A percentile compares a stretch with the other conserved stretches of the same genome.
Conservation (phyloP, 2,888 invertebrate genomes). For the Synanthedon myopaeformis region DNA sequence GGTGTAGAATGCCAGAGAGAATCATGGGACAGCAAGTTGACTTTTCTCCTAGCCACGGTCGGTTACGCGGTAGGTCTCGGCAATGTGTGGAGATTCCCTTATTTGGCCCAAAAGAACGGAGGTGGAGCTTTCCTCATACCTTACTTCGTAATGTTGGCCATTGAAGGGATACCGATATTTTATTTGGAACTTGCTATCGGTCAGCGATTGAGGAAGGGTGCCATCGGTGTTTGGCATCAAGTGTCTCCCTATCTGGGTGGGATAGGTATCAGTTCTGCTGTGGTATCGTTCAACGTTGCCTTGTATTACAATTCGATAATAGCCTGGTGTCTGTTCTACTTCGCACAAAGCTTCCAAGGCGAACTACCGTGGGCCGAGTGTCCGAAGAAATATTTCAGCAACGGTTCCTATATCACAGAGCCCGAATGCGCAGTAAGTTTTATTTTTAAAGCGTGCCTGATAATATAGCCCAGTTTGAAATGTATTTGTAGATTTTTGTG, state of each 20-base stretch:
- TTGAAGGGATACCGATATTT: conserved; percentile 96
- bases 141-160: conserved; percentile 93
- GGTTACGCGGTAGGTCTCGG: conserved; percentile 95
- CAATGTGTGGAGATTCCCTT: conserved; percentile 96
- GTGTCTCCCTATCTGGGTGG: conserved; percentile 90
- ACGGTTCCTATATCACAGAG: conserved; percentile 82
- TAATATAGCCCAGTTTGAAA: too few species aligned
- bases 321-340: conserved; percentile 97
- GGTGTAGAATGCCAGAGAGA: conserved; percentile 83
- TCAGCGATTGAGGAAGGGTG: conserved; percentile 91
- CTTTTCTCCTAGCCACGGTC: conserved; percentile 92
- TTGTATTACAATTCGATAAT: conserved; percentile 98
- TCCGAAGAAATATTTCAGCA: conserved; percentile 83
- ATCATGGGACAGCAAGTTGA: conserved; percentile 93
- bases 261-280: conserved; percentile 93
- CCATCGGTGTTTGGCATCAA: conserved; percentile 96
- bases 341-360: conserved; percentile 92
- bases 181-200: conserved; percentile 96
- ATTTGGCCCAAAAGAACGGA: conserved; percentile 93
- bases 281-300: conserved; percentile 96
- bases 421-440: conserved; percentile 84
- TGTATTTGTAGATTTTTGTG: neutral
- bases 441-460: neutral
- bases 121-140: conserved; percentile 98
- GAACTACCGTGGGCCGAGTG: conserved; percentile 94